Evolutionary conservation across 2,888 invertebrate species (phyloP).

Genomic region (Geotrupes spiniger): DNA sequence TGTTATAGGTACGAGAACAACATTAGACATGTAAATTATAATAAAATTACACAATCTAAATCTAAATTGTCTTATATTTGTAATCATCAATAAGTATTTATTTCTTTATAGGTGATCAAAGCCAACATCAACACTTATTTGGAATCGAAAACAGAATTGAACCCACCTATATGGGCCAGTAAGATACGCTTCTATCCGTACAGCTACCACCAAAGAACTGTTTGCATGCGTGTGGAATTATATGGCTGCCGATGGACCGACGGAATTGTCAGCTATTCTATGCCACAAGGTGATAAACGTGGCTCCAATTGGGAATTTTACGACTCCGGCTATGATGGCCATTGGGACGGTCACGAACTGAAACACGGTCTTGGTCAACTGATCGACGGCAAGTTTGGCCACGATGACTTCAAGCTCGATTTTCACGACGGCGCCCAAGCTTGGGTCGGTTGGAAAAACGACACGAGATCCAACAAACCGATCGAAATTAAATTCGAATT

Average conservation of each 20-base stretch:
- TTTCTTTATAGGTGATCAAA: slow-evolving; percentile 64
- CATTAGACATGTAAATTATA: too few relatives aligned
- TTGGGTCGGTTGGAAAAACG: slow-evolving; percentile 91
- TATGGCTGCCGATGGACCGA: slow-evolving; percentile 87
- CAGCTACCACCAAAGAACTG: slow-evolving; percentile 78
- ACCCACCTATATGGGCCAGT: slow-evolving; percentile 82
- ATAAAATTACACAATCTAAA: too few relatives aligned
- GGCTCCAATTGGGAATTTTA: slow-evolving; percentile 78
- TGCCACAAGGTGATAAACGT: slow-evolving; percentile 83
- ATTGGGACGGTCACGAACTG: slow-evolving; percentile 67
- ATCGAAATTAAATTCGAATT: slow-evolving; percentile 77
- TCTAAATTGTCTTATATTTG: too few relatives aligned
- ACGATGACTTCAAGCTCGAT: slow-evolving; percentile 68
- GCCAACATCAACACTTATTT: slow-evolving; percentile 86
- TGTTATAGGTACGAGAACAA: too few relatives aligned
- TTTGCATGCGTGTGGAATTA: slow-evolving; percentile 88
- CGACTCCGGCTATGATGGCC: slow-evolving; percentile 83
- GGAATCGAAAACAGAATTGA: slow-evolving; percentile 71
- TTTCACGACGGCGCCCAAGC: slow-evolving; percentile 63
- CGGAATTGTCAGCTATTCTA: slow-evolving; percentile 79
- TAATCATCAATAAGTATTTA: too few relatives aligned
- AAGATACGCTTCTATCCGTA: slow-evolving; percentile 83
- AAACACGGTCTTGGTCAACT: slow-evolving; percentile 81
- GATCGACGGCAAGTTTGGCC: slow-evolving; percentile 78
- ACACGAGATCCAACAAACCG: slow-evolving; percentile 61